Percentiles rank a stretch among this genome's conserved stretches.
Evolutionary conservation across 2,113 vertebrate species (phyloP).

Genomic region (Nipponia nippon): DNA sequence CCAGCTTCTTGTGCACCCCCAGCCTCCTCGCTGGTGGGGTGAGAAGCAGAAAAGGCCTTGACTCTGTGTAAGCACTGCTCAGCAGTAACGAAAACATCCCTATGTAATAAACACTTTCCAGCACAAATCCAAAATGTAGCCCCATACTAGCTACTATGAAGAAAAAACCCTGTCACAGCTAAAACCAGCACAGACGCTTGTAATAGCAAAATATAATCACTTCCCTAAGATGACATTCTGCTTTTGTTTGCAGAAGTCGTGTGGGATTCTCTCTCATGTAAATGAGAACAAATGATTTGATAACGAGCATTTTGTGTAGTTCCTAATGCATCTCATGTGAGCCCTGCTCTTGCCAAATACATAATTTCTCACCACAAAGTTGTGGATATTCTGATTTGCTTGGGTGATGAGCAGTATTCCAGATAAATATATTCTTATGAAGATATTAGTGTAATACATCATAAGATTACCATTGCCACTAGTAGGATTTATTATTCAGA

Average conservation of each 20-base stretch:
- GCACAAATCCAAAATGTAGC: too few relatives aligned
- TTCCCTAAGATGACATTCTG: not conserved
- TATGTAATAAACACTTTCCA: too few relatives aligned
- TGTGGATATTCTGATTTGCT: not conserved
- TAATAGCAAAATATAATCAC: not conserved
- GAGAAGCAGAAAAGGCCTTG: not conserved
- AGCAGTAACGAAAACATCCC: too few relatives aligned
- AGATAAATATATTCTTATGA: not conserved
- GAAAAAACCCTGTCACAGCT: too few relatives aligned
- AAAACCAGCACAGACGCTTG: not conserved
- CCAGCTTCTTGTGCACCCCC: too few relatives aligned
- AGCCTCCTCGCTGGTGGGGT: too few relatives aligned
- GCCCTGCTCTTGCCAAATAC: not conserved
- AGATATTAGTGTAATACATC: not conserved
- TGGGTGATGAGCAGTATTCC: not conserved
- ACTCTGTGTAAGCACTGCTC: too few relatives aligned
- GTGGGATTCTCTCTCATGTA: not conserved
- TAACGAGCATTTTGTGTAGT: not conserved
- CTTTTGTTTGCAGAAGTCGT: not conserved
- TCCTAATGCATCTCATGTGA: not conserved
- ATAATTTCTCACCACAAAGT: not conserved
- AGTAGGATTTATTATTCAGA: not conserved
- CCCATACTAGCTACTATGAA: too few relatives aligned
- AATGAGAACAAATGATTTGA: not conserved
- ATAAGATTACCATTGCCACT: not conserved